Evolutionary conservation across 1,140 invertebrate genomes (phyloP), one percentile per base, ranked within the genome.

Genomic region (Cydia splendana): DNA sequence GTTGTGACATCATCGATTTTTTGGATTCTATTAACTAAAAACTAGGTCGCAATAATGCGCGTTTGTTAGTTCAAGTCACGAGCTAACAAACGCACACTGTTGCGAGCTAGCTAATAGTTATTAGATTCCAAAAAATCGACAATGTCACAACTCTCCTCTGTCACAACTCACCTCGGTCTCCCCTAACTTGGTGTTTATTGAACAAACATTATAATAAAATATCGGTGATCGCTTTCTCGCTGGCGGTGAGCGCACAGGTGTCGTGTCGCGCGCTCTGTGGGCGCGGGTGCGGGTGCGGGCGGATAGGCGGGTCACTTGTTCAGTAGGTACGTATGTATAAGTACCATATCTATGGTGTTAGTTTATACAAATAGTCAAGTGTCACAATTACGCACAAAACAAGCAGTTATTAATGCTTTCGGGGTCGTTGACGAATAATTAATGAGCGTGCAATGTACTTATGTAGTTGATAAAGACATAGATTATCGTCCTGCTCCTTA

Each of bases 321-420:
- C 53, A 62, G 20, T 24, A 24, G 24, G 24, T 62, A 62, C 57
- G 57, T 62, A 24, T 62, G 57, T 57, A 18, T 57, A 57, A 57
- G 53, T 62, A n/a, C 57, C 57, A 62, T 62, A 24, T 62, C 34
- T 42, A 38, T 42, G 30, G 18, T 34, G 10, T 71, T 71, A 71
- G 67, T 71, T 45, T 18, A 71, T 71, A 71, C 34, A 34, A 71
- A 71, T 71, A 71, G 67, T 34, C 38, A 71, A 82, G 86, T 88
- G 85, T 89, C 84, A 84, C 82, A 84, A 81, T 83, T 84, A 85
- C 88, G 84, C 89, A 88, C 87, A 90, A 87, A 86, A 83, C 81
- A 83, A 79, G 77, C 79, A 80, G 80, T 80, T 80, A 82, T 75
- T 74, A 24, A 79, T 76, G 82, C 85, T 90, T 88, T 89, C 82